Evolutionary conservation across 2,113 vertebrate genomes (phyloP).

Genomic region (Telmatochromis sp.): DNA sequence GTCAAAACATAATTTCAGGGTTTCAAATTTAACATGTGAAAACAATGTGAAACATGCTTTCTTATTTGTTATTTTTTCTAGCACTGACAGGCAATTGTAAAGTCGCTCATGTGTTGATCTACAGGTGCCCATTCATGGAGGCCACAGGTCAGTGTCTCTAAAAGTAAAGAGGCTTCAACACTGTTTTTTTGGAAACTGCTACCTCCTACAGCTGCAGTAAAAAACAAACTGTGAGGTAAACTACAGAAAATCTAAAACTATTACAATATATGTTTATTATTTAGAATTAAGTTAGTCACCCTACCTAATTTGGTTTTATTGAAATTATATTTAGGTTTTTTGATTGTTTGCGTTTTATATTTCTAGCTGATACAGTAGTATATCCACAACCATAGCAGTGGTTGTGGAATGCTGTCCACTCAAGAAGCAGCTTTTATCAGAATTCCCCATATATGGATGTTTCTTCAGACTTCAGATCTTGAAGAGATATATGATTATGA

Average conservation of each 20-base stretch:
- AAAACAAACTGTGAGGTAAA: not conserved
- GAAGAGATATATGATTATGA: not conserved
- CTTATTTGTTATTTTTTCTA: not conserved
- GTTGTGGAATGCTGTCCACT: not conserved
- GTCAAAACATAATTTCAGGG: not conserved
- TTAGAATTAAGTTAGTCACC: not conserved
- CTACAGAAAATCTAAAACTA: not conserved
- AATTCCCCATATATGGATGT: not conserved
- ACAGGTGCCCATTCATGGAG: not conserved
- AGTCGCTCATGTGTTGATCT: not conserved
- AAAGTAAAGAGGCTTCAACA: not conserved
- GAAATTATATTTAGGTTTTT: not conserved
- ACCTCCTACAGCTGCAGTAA: not conserved
- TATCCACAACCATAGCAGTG: not conserved
- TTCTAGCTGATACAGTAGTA: not conserved
- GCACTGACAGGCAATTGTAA: not conserved
- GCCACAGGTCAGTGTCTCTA: not conserved
- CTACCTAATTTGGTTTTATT: not conserved
- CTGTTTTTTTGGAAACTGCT: fast-evolving
- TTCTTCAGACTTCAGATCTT: not conserved
- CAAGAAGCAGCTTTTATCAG: not conserved
- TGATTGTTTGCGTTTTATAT: not conserved
- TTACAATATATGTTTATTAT: not conserved
- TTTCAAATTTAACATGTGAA: not conserved
- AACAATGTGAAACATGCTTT: not conserved